A percentile compares a stretch with the other conserved stretches of the same genome.
Evolutionary conservation across 2,113 vertebrate genomes (phyloP).

Genomic region (Sitta europaea): DNA sequence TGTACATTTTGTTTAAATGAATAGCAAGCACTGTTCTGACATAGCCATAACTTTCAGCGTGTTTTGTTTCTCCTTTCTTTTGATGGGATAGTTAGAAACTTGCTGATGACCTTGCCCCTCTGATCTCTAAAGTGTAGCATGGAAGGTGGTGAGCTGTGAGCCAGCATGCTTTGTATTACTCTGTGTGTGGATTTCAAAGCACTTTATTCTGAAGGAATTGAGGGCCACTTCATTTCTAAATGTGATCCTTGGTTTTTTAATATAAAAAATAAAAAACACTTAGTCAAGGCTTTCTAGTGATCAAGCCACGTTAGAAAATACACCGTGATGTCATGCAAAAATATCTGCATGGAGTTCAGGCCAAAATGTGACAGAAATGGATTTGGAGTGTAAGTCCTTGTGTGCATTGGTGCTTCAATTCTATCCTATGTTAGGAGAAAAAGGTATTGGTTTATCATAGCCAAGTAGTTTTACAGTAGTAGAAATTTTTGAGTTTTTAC

Average conservation of each 20-base stretch:
- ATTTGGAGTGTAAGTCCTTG: not conserved
- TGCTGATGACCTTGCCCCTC: not conserved
- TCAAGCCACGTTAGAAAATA: not conserved
- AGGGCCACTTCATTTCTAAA: not conserved
- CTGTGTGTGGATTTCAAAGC: not conserved
- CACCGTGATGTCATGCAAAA: not conserved
- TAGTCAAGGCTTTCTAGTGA: not conserved
- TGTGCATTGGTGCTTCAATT: not conserved
- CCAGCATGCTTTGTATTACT: not conserved
- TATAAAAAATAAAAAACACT: not conserved
- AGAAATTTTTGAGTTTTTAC: not conserved
- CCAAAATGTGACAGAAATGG: not conserved
- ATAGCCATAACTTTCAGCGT: accelerated
- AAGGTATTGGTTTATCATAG: not conserved
- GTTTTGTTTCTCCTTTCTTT: not conserved
- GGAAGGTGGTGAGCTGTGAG: not conserved
- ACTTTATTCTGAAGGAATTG: not conserved
- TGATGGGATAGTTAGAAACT: not conserved
- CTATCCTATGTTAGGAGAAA: not conserved
- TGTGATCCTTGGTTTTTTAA: not conserved
- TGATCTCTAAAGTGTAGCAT: not conserved
- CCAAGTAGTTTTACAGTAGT: not conserved
- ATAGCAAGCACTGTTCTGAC: not conserved
- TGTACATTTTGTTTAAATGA: not conserved
- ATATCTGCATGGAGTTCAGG: not conserved